A percentile compares a stretch with the other conserved stretches of the same genome.
Conservation (phyloP, 2,113 vertebrate genomes). For the Dolichallabes microphthalmus region DNA sequence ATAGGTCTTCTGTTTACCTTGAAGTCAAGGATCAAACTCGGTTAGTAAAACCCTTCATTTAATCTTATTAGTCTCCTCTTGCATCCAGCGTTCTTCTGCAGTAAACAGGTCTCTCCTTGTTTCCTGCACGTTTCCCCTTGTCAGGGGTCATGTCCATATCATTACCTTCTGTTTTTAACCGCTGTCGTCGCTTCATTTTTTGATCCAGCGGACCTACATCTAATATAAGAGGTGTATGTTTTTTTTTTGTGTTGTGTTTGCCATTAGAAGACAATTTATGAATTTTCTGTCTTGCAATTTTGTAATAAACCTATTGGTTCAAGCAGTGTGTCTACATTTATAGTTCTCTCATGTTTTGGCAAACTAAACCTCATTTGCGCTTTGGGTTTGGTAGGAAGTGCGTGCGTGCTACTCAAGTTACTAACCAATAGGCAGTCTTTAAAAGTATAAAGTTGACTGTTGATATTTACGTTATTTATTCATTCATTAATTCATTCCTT, state of each 20-base stretch:
- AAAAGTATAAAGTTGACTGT: background rate
- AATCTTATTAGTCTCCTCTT: conserved; percentile 27
- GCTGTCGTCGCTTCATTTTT: conserved; percentile 44
- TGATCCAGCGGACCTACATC: conserved; percentile 54
- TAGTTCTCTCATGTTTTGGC: background rate
- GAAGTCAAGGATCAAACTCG: conserved; percentile 14
- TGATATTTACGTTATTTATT: background rate
- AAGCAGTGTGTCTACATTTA: conserved; percentile 44
- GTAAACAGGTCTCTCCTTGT: conserved; percentile 18
- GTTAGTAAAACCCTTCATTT: conserved; percentile 28
- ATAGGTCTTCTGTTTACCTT: conserved; percentile 31
- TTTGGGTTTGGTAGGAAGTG: background rate
- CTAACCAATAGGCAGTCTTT: background rate
- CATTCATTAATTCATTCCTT: background rate
- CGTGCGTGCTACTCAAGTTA: background rate
- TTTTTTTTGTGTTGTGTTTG: conserved; percentile 73
- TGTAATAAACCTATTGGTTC: conserved; percentile 71
- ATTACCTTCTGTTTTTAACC: conserved; percentile 33
- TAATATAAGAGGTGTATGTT: conserved; percentile 58
- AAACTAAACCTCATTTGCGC: background rate
- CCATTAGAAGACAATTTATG: conserved; percentile 68
- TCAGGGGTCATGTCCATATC: conserved; percentile 39
- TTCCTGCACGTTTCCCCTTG: conserved; percentile 14
- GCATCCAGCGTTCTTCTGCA: conserved; percentile 13
- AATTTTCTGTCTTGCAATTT: conserved; percentile 70